These are phyloP conservation scores for Drosophila silvestris DNA, from an alignment of 2,888 invertebrate species.

Conservation along the genomic window DNA sequence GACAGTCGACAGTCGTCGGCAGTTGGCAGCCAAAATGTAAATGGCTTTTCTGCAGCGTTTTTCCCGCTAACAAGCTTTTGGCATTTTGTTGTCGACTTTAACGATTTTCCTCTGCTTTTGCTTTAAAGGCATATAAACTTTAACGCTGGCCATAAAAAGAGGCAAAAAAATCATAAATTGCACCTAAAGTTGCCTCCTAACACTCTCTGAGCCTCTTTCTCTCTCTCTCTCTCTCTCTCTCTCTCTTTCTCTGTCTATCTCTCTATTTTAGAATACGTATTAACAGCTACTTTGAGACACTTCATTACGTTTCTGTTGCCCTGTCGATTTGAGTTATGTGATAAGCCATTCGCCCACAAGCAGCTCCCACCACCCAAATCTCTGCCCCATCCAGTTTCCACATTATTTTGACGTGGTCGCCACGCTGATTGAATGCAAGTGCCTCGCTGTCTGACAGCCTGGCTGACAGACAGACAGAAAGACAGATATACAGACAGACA, in stretches of 20 bases:
- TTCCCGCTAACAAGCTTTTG: slow-evolving; percentile 76
- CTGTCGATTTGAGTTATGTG: slow-evolving; percentile 70
- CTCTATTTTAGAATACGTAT: slow-evolving; percentile 46
- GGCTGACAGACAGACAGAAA: slow-evolving; percentile 51
- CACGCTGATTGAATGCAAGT: slow-evolving; percentile 74
- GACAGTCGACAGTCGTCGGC: slow-evolving; percentile 3
- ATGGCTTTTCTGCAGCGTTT: slow-evolving; percentile 63
- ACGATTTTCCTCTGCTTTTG: slow-evolving; percentile 36
- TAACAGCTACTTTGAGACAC: slow-evolving; percentile 78
- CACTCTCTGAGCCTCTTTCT: background rate
- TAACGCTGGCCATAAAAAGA: slow-evolving; percentile 62
- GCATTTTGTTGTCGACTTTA: slow-evolving; percentile 58
- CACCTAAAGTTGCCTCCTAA: background rate
- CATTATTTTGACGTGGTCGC: slow-evolving; percentile 46
- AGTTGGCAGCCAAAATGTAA: slow-evolving; percentile 68
- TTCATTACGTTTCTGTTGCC: slow-evolving; percentile 46
- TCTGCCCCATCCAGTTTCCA: slow-evolving; percentile 12
- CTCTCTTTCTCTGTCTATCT: background rate
- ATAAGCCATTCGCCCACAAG: slow-evolving; percentile 60
- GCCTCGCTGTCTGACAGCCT: slow-evolving; percentile 70
- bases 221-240: background rate
- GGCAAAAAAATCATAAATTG: slow-evolving; percentile 10
- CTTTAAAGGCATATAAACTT: slow-evolving; percentile 65
- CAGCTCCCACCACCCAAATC: background rate
- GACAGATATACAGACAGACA: slow-evolving; percentile 60